Conservation (phyloP, 92 coral and sea anemone species). For the Blastomussa wellsi region DNA sequence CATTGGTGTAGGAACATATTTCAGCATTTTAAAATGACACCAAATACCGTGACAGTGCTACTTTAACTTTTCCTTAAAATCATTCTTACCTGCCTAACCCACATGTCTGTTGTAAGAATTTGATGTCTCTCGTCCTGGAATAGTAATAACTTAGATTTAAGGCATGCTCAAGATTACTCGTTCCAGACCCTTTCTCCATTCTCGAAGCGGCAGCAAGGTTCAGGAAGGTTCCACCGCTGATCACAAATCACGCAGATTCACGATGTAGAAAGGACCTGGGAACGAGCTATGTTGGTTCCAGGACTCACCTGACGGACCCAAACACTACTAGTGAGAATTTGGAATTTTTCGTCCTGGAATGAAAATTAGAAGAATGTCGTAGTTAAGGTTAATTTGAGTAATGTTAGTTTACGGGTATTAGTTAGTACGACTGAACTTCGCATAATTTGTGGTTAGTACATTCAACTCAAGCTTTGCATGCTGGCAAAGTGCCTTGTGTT, state of each 20-base stretch:
- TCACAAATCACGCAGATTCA: not conserved
- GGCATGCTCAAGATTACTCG: constrained; percentile 7
- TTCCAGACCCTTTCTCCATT: constrained; percentile 8
- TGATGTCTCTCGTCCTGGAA: constrained; percentile 87
- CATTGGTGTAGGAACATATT: not conserved
- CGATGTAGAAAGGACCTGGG: constrained; percentile 21
- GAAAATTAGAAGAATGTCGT: constrained; percentile 32
- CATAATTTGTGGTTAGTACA: not conserved
- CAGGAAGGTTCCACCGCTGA: not conserved
- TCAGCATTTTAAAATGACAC: not conserved
- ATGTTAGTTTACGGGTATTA: not conserved
- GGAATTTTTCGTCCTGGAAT: constrained; percentile 87
- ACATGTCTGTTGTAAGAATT: constrained; percentile 74
- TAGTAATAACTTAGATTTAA: constrained; percentile 11
- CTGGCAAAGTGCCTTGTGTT: too few species aligned
- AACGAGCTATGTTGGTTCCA: constrained; percentile 17
- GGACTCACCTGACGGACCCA: constrained; percentile 90
- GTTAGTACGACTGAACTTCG: not conserved
- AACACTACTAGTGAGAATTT: constrained; percentile 75
- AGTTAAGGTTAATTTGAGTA: not conserved
- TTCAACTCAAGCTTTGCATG: too few species aligned
- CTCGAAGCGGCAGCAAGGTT: not conserved
- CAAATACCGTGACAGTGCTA: too few species aligned
- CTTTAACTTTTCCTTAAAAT: not conserved
- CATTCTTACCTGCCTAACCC: constrained; percentile 76